Conservation (phyloP, 37 sponge, comb jelly and placozoan species). For the Oscarella lobularis region DNA sequence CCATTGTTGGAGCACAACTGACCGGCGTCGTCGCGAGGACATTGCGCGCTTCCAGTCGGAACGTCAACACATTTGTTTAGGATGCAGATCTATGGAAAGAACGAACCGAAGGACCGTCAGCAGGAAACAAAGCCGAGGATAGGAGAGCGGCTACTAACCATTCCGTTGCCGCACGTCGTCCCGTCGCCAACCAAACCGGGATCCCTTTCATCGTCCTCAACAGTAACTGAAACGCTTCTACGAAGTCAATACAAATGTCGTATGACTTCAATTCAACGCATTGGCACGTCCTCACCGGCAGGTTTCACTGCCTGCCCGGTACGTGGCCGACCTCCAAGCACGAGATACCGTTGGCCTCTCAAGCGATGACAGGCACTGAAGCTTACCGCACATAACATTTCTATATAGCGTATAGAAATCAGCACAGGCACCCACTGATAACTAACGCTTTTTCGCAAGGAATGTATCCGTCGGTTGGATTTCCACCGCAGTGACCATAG, state of each 20-base stretch:
- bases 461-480: neutral
- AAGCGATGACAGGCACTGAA: neutral
- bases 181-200: neutral
- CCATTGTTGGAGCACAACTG: too few species aligned
- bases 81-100: neutral
- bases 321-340: neutral
- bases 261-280: neutral
- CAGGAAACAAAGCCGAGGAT: neutral
- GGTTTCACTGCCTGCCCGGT: neutral
- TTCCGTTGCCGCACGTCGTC: neutral
- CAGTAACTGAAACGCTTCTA: neutral
- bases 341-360: neutral
- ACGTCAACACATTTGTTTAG: too few species aligned
- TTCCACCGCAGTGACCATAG: neutral
- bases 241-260: neutral
- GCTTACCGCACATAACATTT: neutral
- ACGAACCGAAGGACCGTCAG: neutral
- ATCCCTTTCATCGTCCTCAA: neutral
- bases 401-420: neutral
- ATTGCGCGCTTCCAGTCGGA: too few species aligned
- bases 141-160: neutral
- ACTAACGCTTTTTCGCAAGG: neutral
- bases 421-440: constrained; percentile 3
- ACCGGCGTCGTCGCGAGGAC: too few species aligned
- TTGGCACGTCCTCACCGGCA: neutral